A percentile compares a stretch with the other conserved stretches of the same genome.
Conservation (phyloP, 1,140 invertebrate genomes). For the Bombus pascuorum region DNA sequence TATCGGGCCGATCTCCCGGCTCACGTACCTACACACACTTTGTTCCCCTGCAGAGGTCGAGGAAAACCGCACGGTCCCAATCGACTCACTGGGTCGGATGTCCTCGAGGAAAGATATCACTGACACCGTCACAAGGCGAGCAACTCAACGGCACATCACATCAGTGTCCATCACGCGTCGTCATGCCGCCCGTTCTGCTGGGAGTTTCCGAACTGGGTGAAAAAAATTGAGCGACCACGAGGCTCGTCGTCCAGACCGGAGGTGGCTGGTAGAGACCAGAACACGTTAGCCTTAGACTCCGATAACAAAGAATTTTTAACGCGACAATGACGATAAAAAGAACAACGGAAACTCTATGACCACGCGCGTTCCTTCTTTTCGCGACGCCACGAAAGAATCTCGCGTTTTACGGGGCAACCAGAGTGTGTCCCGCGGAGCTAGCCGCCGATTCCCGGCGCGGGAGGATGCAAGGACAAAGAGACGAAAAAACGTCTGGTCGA, state of each 20-base stretch:
- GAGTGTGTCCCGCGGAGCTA: conserved; percentile 62
- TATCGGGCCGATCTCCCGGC: conserved; percentile 30
- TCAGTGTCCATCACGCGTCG: not conserved
- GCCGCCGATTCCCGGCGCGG: conserved; percentile 63
- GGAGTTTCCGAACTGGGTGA: conserved; percentile 12
- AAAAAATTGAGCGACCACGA: not conserved
- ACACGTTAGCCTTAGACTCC: not conserved
- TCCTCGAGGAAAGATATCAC: conserved; percentile 39
- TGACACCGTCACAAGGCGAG: conserved; percentile 18
- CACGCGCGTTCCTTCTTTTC: conserved; percentile 55
- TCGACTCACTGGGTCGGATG: not conserved
- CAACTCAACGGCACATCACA: conserved; percentile 29
- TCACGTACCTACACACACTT: conserved; percentile 44
- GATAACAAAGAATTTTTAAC: not conserved
- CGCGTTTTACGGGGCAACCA: conserved; percentile 56
- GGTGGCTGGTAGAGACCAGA: not conserved
- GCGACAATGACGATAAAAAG: not conserved
- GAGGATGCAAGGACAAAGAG: conserved; percentile 71
- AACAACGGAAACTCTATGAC: not conserved
- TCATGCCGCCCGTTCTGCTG: not conserved
- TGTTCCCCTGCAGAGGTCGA: conserved; percentile 3
- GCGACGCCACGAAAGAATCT: conserved; percentile 60
- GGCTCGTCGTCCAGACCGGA: not conserved
- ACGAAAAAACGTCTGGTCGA: conserved; percentile 60
- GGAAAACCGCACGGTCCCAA: conserved; percentile 8